Evolutionary conservation across 2,797 vertebrate species (phyloP).

Genomic region (Agapornis canus): DNA sequence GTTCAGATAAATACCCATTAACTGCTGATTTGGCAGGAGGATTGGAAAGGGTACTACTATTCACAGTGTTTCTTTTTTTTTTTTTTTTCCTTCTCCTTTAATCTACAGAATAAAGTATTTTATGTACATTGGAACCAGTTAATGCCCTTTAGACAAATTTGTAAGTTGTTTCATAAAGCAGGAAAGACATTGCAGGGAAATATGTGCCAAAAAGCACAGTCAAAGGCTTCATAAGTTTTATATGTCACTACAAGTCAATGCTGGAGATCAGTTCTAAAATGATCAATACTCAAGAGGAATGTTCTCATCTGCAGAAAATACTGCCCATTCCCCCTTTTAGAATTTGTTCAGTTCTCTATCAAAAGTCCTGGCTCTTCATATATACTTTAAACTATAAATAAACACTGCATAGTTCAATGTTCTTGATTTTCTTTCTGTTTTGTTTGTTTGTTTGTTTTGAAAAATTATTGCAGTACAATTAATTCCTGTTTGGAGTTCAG

Average conservation of each 20-base stretch:
- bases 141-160: constrained; percentile 86
- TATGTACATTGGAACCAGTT: constrained; percentile 81
- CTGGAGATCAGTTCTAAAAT: constrained; percentile 75
- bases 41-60: constrained; percentile 77
- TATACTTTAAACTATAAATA: constrained; percentile 84
- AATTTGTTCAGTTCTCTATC: constrained; percentile 78
- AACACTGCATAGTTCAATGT: constrained; percentile 96
- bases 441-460: constrained; percentile 45
- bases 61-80: constrained; percentile 79
- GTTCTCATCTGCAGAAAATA: constrained; percentile 78
- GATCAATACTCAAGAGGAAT: constrained; percentile 75
- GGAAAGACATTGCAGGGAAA: constrained; percentile 81
- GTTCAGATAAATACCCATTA: constrained; percentile 80
- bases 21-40: constrained; percentile 80
- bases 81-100: constrained; percentile 60
- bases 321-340: constrained; percentile 60
- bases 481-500: constrained; percentile 81
- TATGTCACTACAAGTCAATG: constrained; percentile 70
- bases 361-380: constrained; percentile 83
- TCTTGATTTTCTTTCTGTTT: constrained; percentile 77
- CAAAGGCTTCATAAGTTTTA: constrained; percentile 74
- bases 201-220: constrained; percentile 76
- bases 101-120: constrained; percentile 79
- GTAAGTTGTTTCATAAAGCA: constrained; percentile 85
- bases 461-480: constrained; percentile 92